Conservation (phyloP, 2,797 vertebrate species). For the Poecilia wingei region DNA sequence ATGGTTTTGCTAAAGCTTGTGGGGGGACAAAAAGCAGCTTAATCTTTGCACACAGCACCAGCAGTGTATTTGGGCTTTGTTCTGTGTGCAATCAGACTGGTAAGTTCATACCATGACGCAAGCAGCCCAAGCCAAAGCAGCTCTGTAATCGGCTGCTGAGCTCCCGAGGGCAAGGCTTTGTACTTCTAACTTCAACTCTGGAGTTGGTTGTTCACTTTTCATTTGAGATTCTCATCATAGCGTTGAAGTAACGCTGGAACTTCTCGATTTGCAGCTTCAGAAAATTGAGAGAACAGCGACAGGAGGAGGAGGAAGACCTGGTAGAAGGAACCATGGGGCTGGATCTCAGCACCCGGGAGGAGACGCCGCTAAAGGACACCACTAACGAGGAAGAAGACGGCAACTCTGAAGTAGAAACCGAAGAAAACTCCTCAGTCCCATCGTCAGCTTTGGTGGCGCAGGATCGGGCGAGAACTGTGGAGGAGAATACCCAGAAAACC, state of each 20-base stretch:
- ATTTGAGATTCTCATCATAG: not conserved
- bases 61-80: slow-evolving; percentile 57
- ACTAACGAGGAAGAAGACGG: slow-evolving; percentile 51
- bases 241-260: slow-evolving; percentile 18
- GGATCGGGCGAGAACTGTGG: slow-evolving; percentile 79
- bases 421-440: slow-evolving; percentile 12
- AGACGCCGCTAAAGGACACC: slow-evolving; percentile 35
- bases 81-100: slow-evolving; percentile 41
- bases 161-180: slow-evolving; percentile 53
- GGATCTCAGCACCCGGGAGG: slow-evolving; percentile 89
- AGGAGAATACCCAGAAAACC: slow-evolving; percentile 89
- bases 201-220: not conserved
- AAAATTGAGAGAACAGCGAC: slow-evolving; percentile 80
- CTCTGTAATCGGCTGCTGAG: slow-evolving; percentile 66
- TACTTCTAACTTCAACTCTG: slow-evolving; percentile 20
- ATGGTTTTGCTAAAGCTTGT: slow-evolving; percentile 31
- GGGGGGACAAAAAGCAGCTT: slow-evolving; percentile 46
- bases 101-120: slow-evolving; percentile 56
- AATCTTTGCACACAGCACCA: slow-evolving; percentile 53
- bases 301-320: slow-evolving; percentile 57
- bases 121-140: slow-evolving; percentile 64
- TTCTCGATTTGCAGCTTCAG: slow-evolving; percentile 80
- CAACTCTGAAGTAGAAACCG: slow-evolving; percentile 52
- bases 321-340: slow-evolving; percentile 81
- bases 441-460: slow-evolving; percentile 70